Evolutionary conservation across 2,797 vertebrate species (phyloP).

Genomic region (Girardinus metallicus): DNA sequence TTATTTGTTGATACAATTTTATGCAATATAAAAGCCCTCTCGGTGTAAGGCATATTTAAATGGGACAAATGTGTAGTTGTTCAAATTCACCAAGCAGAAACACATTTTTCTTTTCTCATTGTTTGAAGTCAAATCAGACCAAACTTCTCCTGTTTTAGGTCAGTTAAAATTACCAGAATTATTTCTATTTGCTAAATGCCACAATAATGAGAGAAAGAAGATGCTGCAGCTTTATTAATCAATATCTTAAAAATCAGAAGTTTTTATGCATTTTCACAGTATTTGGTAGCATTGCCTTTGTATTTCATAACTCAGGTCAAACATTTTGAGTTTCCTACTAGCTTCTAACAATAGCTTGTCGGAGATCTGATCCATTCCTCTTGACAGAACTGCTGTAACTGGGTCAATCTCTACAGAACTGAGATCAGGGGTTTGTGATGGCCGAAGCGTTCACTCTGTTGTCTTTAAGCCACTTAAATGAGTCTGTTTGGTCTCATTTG

Average conservation of each 20-base stretch:
- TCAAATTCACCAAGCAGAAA: neutral
- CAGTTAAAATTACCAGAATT: neutral
- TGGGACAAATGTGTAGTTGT: neutral
- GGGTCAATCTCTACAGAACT: neutral
- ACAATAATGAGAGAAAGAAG: neutral
- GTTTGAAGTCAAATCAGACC: slow-evolving; percentile 1
- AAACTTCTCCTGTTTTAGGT: neutral
- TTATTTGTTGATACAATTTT: neutral
- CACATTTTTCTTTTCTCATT: neutral
- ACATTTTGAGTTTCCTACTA: neutral
- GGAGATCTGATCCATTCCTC: neutral
- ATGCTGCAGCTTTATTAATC: neutral
- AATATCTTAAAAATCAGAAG: neutral
- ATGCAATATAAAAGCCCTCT: neutral
- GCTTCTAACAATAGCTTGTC: neutral
- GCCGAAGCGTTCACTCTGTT: neutral
- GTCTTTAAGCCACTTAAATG: neutral
- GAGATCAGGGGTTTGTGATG: no score
- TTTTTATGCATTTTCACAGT: neutral
- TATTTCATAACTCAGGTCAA: neutral
- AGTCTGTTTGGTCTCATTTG: neutral
- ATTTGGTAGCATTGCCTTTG: neutral
- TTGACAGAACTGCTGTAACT: neutral
- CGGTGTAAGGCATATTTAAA: neutral
- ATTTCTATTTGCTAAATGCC: neutral